phyloP scores from a whole-genome alignment of 2,113 vertebrate genomes.

The Alosa alosa region DNA sequence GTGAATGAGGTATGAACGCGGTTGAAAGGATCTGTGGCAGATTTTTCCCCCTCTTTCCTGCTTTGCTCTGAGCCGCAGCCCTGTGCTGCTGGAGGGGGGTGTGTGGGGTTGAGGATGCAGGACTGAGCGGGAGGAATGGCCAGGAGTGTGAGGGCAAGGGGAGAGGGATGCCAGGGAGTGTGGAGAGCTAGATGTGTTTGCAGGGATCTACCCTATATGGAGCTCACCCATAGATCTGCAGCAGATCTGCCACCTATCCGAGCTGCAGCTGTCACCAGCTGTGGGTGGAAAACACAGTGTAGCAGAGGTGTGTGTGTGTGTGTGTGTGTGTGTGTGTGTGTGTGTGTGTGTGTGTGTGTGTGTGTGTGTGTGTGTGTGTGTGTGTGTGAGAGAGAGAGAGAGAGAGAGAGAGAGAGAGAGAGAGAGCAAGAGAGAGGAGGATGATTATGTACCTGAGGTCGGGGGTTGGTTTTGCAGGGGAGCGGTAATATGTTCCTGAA shows the following conservation, averaged over 20 bases:
- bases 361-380: no score
- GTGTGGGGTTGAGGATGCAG: background rate
- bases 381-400: background rate
- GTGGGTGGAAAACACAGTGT: background rate
- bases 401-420: background rate
- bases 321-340: background rate
- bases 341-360: background rate
- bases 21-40: background rate
- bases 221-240: background rate
- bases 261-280: background rate
- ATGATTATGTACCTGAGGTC: constrained; percentile 32
- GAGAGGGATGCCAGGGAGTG: background rate
- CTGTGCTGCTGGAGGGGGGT: background rate
- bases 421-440: background rate
- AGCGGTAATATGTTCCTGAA: background rate
- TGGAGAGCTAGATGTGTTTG: background rate
- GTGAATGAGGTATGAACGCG: background rate
- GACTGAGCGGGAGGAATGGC: background rate
- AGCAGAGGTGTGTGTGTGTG: background rate
- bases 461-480: constrained; percentile 38
- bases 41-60: background rate
- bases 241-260: background rate
- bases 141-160: background rate
- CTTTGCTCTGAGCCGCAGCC: background rate
- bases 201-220: background rate